Percentiles rank a stretch among this genome's conserved stretches.
Evolutionary conservation across 2,888 invertebrate species (phyloP).

Genomic region (Blera fallax): DNA sequence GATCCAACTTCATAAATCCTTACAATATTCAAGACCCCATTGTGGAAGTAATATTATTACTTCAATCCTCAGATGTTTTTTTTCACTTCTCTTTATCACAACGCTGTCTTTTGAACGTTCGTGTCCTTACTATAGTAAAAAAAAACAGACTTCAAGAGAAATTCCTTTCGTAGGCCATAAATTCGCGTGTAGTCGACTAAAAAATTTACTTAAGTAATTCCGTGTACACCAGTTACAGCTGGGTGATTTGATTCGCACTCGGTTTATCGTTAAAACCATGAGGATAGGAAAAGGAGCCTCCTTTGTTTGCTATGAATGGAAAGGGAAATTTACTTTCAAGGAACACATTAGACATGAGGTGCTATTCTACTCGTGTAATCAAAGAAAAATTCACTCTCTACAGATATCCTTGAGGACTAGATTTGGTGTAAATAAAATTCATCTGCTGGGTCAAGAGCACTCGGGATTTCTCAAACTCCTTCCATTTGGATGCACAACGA

Average conservation of each 20-base stretch:
- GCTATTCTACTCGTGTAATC: background rate
- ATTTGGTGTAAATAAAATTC: conserved; percentile 2
- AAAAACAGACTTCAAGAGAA: background rate
- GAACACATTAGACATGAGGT: background rate
- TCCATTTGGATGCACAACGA: background rate
- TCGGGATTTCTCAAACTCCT: background rate
- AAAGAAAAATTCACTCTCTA: background rate
- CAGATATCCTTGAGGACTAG: background rate
- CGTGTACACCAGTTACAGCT: background rate
- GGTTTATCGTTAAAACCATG: background rate
- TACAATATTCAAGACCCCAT: too few relatives aligned
- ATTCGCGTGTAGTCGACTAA: background rate
- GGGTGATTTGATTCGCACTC: background rate
- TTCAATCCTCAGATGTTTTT: too few relatives aligned
- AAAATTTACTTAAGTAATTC: background rate
- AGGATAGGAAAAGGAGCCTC: background rate
- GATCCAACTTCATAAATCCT: too few relatives aligned
- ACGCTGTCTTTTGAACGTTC: too few relatives aligned
- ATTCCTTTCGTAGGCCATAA: background rate
- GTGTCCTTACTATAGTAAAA: too few relatives aligned
- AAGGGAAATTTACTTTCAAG: too few relatives aligned
- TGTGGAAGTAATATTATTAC: too few relatives aligned
- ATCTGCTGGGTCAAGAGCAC: conserved; percentile 17
- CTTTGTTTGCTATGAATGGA: too few relatives aligned
- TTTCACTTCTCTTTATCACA: too few relatives aligned